phyloP scores from a whole-genome alignment of 2,797 vertebrate genomes.

The Chelonia mydas region DNA sequence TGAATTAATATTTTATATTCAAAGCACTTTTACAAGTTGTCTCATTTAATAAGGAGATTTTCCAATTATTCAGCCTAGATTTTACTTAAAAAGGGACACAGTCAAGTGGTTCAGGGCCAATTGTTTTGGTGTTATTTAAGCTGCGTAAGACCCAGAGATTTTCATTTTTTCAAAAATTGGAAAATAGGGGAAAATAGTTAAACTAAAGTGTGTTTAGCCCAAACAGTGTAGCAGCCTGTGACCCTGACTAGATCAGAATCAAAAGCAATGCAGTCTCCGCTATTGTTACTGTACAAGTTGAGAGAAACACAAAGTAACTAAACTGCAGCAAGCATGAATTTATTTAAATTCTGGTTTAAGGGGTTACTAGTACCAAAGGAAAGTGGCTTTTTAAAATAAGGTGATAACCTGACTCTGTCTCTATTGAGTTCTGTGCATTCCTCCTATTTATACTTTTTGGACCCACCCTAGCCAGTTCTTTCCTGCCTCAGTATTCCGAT shows the following conservation, averaged over 20 bases:
- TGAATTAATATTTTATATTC: not conserved
- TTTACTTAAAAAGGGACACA: not conserved
- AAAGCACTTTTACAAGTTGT: not conserved
- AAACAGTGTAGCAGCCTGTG: not conserved
- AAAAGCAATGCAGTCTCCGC: not conserved
- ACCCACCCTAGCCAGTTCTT: not conserved
- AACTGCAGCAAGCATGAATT: not conserved
- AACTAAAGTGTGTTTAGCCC: not conserved
- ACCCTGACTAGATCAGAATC: too few relatives aligned
- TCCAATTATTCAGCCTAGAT: not conserved
- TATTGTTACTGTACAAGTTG: too few relatives aligned
- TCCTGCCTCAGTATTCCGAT: not conserved
- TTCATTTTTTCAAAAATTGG: not conserved
- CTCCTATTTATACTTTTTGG: too few relatives aligned
- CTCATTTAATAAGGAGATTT: not conserved
- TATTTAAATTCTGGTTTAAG: not conserved
- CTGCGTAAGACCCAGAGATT: not conserved
- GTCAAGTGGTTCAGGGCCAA: too few relatives aligned
- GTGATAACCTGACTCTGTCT: not conserved
- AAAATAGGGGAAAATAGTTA: not conserved
- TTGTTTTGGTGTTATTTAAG: not conserved
- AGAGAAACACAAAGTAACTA: not conserved
- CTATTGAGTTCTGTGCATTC: too few relatives aligned
- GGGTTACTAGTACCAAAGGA: not conserved
- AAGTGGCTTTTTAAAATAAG: not conserved